Conservation (phyloP, 2,797 vertebrate species). For the Hippoglossus hippoglossus region DNA sequence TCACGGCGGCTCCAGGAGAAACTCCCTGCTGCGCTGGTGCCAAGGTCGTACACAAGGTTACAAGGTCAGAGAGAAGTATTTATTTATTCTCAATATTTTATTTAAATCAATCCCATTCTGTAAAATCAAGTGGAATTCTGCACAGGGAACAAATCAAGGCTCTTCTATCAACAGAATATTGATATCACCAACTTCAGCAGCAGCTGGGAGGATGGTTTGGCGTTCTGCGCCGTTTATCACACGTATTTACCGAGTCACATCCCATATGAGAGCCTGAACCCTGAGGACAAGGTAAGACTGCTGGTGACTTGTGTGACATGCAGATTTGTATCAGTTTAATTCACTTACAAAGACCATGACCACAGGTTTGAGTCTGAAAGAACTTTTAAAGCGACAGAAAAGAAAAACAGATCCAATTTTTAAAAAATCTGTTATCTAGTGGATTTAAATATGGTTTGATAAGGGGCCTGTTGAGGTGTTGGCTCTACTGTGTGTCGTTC, state of each 20-base stretch:
- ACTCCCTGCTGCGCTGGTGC: constrained; percentile 85
- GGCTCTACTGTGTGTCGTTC: neutral
- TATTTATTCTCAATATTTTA: neutral
- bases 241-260: constrained; percentile 81
- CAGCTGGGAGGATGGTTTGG: constrained; percentile 88
- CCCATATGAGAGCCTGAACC: constrained; percentile 77
- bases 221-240: constrained; percentile 86
- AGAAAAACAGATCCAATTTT: too few relatives aligned
- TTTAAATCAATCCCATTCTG: neutral
- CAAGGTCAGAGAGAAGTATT: constrained; percentile 66
- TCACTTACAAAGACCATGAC: too few relatives aligned
- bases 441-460: too few relatives aligned
- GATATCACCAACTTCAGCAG: constrained; percentile 89
- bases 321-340: too few relatives aligned
- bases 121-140: neutral
- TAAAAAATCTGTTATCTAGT: too few relatives aligned
- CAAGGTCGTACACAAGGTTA: constrained; percentile 84
- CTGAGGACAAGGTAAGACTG: constrained; percentile 78
- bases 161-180: constrained; percentile 75
- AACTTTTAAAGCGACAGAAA: neutral
- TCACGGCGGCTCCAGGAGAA: constrained; percentile 84
- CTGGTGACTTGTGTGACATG: neutral
- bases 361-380: neutral
- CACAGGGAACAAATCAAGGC: neutral
- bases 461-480: neutral